phyloP scores from a whole-genome alignment of 2,888 invertebrate genomes.

The Beris chalybata region DNA sequence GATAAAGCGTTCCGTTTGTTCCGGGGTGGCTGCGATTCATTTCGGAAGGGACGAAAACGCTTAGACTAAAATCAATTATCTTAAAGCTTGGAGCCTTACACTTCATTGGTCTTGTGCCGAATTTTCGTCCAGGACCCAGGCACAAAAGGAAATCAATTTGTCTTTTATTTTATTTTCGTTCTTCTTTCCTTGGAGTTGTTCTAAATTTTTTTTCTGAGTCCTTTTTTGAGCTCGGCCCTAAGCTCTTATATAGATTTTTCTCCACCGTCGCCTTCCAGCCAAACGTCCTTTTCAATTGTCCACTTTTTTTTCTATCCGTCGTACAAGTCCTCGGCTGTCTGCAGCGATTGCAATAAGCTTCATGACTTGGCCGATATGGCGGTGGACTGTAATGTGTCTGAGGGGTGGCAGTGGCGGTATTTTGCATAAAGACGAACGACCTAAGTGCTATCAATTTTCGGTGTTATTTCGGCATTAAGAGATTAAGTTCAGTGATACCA shows the following conservation, averaged over 20 bases:
- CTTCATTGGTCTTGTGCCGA: conserved; percentile 24
- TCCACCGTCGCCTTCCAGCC: conserved; percentile 2
- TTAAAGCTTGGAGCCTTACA: conserved; percentile 16
- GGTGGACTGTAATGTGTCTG: conserved; percentile 32
- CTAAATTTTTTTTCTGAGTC: conserved; percentile 3
- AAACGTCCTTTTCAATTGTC: conserved; percentile 15
- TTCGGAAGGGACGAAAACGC: neutral
- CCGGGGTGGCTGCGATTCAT: neutral
- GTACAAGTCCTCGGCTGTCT: conserved; percentile 10
- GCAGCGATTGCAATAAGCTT: conserved; percentile 22
- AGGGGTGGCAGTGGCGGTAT: conserved; percentile 21
- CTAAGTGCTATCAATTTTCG: conserved; percentile 39
- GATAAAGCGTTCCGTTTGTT: neutral
- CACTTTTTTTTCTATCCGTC: conserved; percentile 15
- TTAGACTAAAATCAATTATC: conserved; percentile 37
- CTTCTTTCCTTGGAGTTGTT: conserved; percentile 2
- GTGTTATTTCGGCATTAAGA: conserved; percentile 37
- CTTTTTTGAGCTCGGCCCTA: conserved; percentile 4
- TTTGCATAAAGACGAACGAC: conserved; percentile 33
- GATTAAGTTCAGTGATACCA: conserved; percentile 34
- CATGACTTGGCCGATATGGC: conserved; percentile 17
- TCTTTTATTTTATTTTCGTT: conserved; percentile 19
- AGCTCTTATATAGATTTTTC: conserved; percentile 10
- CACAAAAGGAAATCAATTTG: conserved; percentile 26
- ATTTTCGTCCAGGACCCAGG: neutral